Evolutionary conservation across 2,888 invertebrate species (phyloP).

Genomic region (Cloeon dipterum): DNA sequence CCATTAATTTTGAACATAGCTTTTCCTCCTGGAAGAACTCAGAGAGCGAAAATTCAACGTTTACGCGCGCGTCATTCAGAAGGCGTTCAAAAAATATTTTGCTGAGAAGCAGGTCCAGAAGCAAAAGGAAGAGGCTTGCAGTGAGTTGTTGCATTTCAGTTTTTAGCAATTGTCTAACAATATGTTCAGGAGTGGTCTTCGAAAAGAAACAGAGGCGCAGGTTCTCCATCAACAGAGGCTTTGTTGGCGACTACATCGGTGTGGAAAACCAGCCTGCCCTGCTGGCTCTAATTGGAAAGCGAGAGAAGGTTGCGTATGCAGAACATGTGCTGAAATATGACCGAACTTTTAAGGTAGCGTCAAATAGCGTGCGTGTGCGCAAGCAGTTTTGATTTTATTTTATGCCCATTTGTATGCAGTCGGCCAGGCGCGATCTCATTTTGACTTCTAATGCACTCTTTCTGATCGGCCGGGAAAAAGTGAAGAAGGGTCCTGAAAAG

Average conservation of each 20-base stretch:
- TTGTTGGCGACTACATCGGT: conserved; percentile 44
- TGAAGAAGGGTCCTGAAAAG: conserved; percentile 38
- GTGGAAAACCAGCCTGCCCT: conserved; percentile 32
- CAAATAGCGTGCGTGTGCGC: not conserved
- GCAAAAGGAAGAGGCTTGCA: conserved; percentile 28
- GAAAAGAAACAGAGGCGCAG: conserved; percentile 34
- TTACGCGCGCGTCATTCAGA: conserved; percentile 38
- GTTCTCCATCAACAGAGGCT: conserved; percentile 36
- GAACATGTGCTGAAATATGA: conserved; percentile 39
- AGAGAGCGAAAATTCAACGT: conserved; percentile 39
- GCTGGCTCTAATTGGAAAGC: conserved; percentile 28
- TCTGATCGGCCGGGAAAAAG: conserved; percentile 33
- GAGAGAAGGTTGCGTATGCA: conserved; percentile 40
- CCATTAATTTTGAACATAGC: conserved; percentile 16
- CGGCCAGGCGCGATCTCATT: conserved; percentile 26
- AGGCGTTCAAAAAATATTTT: conserved; percentile 37
- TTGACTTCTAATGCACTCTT: conserved; percentile 31
- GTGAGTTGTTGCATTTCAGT: too few species aligned
- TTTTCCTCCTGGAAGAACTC: conserved; percentile 40
- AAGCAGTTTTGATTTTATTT: not conserved
- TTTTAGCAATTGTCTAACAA: not conserved
- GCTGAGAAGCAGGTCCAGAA: conserved; percentile 29
- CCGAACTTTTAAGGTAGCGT: conserved; percentile 31
- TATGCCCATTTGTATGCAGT: conserved; percentile 14
- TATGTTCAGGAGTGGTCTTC: conserved; percentile 15